These are phyloP conservation scores for Popillia japonica DNA, from an alignment of 1,140 invertebrate species.

Conservation along the genomic window DNA sequence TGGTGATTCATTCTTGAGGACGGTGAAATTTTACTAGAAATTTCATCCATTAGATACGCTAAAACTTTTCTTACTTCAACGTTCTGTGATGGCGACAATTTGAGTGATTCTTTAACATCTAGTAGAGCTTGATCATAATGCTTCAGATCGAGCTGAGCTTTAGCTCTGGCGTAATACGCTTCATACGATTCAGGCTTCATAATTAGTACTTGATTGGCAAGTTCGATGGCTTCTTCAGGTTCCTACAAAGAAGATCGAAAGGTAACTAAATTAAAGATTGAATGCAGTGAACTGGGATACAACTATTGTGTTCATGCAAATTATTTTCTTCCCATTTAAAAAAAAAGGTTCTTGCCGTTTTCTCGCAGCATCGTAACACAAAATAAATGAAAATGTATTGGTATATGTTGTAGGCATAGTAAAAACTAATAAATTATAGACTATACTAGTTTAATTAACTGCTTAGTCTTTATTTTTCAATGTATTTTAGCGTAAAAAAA, in stretches of 20 bases:
- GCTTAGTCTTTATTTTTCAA: too few species aligned
- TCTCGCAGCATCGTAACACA: too few species aligned
- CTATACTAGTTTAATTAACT: too few species aligned
- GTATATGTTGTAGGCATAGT: too few species aligned
- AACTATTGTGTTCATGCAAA: too few species aligned
- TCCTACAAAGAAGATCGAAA: slow-evolving; percentile 66
- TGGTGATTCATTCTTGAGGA: slow-evolving; percentile 56
- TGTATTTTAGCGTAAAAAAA: too few species aligned
- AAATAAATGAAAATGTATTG: too few species aligned
- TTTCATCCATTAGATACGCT: slow-evolving; percentile 71
- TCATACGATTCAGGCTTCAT: slow-evolving; percentile 89
- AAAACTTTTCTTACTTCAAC: slow-evolving; percentile 74
- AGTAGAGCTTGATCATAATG: slow-evolving; percentile 68
- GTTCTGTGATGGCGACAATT: slow-evolving; percentile 71
- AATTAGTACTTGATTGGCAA: slow-evolving; percentile 84
- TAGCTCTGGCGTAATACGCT: slow-evolving; percentile 89
- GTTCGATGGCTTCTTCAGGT: slow-evolving; percentile 82
- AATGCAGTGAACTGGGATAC: too few species aligned
- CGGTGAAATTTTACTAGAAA: slow-evolving; percentile 60
- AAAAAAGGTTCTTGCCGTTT: too few species aligned
- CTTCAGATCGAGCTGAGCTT: slow-evolving; percentile 80
- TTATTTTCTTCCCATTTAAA: too few species aligned
- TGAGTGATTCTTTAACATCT: slow-evolving; percentile 75
- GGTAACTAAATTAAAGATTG: background rate
- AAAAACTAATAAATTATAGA: too few species aligned